Evolutionary conservation across 2,797 vertebrate genomes (phyloP).

Genomic region (Catostomus latipinnis): DNA sequence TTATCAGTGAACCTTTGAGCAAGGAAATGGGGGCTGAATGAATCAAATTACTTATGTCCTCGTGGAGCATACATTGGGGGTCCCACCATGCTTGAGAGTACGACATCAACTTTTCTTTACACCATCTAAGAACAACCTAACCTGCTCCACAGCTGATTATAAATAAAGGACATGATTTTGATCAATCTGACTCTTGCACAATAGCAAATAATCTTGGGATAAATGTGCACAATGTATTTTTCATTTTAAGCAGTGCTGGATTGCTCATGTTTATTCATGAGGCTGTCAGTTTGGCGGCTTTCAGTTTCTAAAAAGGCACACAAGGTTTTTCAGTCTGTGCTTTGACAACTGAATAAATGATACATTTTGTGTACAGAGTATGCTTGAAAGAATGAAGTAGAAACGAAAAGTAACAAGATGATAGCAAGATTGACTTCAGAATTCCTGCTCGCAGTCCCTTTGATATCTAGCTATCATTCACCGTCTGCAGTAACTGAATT

Average conservation of each 20-base stretch:
- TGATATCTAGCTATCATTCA: slow-evolving; percentile 25
- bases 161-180: slow-evolving; percentile 50
- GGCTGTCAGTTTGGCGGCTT: slow-evolving; percentile 54
- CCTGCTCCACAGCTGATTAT: slow-evolving; percentile 38
- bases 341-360: slow-evolving; percentile 58
- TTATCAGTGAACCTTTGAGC: slow-evolving; percentile 76
- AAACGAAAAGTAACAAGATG: slow-evolving; percentile 33
- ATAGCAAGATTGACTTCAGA: slow-evolving; percentile 28
- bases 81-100: slow-evolving; percentile 26
- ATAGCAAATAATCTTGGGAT: slow-evolving; percentile 57
- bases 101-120: slow-evolving; percentile 35
- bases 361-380: slow-evolving; percentile 49
- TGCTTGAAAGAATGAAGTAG: slow-evolving; percentile 28
- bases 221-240: slow-evolving; percentile 50
- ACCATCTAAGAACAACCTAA: slow-evolving; percentile 29
- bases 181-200: slow-evolving; percentile 38
- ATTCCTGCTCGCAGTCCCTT: slow-evolving; percentile 13
- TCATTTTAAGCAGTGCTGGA: slow-evolving; percentile 50
- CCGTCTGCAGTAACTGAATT: slow-evolving; percentile 32
- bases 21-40: slow-evolving; percentile 63
- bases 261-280: slow-evolving; percentile 61
- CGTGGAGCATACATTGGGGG: slow-evolving; percentile 21
- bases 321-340: slow-evolving; percentile 36
- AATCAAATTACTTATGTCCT: slow-evolving; percentile 50
- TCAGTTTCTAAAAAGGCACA: slow-evolving; percentile 39